Evolutionary conservation across 2,888 invertebrate species (phyloP).

Genomic region (Stomorhina lunata): DNA sequence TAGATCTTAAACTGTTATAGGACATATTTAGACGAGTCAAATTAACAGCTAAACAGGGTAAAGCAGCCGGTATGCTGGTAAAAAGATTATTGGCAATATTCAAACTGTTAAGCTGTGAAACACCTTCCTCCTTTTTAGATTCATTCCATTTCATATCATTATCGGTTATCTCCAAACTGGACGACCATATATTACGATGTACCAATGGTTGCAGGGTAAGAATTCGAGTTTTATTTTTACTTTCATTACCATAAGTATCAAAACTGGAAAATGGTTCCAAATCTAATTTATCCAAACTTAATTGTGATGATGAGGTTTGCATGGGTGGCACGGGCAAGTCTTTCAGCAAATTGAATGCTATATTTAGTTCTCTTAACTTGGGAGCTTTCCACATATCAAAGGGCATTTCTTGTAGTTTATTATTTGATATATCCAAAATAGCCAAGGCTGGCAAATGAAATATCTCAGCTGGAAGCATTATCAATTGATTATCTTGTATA

Average conservation of each 20-base stretch:
- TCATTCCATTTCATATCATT: conserved; percentile 83
- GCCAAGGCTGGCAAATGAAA: conserved; percentile 89
- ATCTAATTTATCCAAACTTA: conserved; percentile 76
- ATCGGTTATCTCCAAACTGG: conserved; percentile 84
- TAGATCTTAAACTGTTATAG: conserved; percentile 89
- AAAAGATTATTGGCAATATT: conserved; percentile 96
- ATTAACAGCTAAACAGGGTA: conserved; percentile 94
- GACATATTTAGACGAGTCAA: conserved; percentile 94
- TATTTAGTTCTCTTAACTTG: conserved; percentile 91
- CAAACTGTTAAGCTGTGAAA: conserved; percentile 86
- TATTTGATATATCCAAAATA: conserved; percentile 95
- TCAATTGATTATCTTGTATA: conserved; percentile 94
- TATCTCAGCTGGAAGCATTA: conserved; percentile 88
- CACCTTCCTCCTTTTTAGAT: conserved; percentile 80
- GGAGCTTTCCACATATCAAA: conserved; percentile 92
- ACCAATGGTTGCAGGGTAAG: conserved; percentile 81
- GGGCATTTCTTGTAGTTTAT: conserved; percentile 91
- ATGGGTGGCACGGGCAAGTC: conserved; percentile 84
- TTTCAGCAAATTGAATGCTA: conserved; percentile 91
- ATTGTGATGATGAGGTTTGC: conserved; percentile 76
- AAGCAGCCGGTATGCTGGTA: conserved; percentile 90
- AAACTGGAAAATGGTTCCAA: conserved; percentile 74
- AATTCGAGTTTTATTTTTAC: conserved; percentile 71
- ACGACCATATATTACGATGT: conserved; percentile 89
- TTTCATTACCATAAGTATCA: conserved; percentile 65